Percentiles rank a stretch among this genome's conserved stretches.
phyloP scores from a whole-genome alignment of 2,888 invertebrate genomes.

The Harpalus rufipes region DNA sequence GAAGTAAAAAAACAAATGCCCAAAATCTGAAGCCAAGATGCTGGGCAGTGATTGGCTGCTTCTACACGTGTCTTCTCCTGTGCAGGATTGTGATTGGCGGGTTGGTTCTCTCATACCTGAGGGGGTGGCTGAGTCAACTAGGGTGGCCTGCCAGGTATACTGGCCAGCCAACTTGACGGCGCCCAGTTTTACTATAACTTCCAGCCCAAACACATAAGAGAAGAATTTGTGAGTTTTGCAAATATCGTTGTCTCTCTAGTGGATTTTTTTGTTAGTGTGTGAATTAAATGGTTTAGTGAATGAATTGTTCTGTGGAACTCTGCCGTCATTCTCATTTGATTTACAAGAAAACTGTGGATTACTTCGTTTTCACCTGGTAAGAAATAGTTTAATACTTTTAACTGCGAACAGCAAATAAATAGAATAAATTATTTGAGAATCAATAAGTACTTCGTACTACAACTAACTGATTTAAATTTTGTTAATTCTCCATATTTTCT shows the following conservation, averaged over 20 bases:
- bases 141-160: slow-evolving; percentile 60
- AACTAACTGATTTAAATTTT: too few species aligned
- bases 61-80: slow-evolving; percentile 43
- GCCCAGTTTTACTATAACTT: slow-evolving; percentile 47
- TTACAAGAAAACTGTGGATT: slow-evolving; percentile 13
- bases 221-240: slow-evolving; percentile 30
- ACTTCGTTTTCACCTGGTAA: slow-evolving; percentile 13
- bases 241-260: background rate
- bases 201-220: slow-evolving; percentile 1
- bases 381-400: background rate
- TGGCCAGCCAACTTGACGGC: slow-evolving; percentile 47
- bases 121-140: slow-evolving; percentile 62
- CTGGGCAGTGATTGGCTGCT: slow-evolving; percentile 10
- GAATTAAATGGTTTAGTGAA: slow-evolving; percentile 29
- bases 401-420: too few species aligned
- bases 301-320: slow-evolving; percentile 12
- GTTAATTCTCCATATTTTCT: too few species aligned
- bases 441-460: too few species aligned
- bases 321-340: background rate
- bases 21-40: slow-evolving; percentile 28
- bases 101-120: slow-evolving; percentile 9
- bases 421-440: too few species aligned
- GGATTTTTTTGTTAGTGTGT: slow-evolving; percentile 6
- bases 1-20: slow-evolving; percentile 43
- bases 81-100: slow-evolving; percentile 36